Evolutionary conservation across 1,140 invertebrate species (phyloP), one percentile per base, ranked within the genome.

Genomic region (Apocrypta bakeri): DNA sequence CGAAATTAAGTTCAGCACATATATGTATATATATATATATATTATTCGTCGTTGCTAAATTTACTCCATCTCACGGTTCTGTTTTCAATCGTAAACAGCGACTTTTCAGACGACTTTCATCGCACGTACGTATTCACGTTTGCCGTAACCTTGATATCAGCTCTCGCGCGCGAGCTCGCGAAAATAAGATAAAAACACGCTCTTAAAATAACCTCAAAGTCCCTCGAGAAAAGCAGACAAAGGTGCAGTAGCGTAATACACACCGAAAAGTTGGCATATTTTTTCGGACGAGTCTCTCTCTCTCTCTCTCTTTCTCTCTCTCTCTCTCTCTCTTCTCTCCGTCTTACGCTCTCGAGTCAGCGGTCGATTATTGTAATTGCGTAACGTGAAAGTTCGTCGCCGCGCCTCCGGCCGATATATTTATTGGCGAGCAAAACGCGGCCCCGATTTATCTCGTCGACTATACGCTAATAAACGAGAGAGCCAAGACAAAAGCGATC

Each of bases 301-400:
- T 33, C 66, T 69, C 17, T 40, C 63, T 40, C 31, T 37, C n/a
- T n/a, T n/a, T n/a, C n/a, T n/a, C n/a, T 31, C 68, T 69, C 25
- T 56, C 63, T 40, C 31, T 33, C 66, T 69, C 17, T 40, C 63
- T 40, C 31, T 37, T n/a, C n/a, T n/a, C n/a, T n/a, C n/a, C n/a
- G n/a, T n/a, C n/a, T n/a, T n/a, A n/a, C n/a, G n/a, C n/a, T n/a
- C n/a, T n/a, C n/a, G n/a, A n/a, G n/a, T n/a, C n/a, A n/a, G 17
- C 42, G 21, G 42, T 37, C 68, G 42, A 79, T 79, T 79, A 79
- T 79, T 79, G 48, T 61, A 72, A 79, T 79, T 72, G 68, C 68
- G 69, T 79, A 79, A 79, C 48, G 78, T 79, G 78, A 79, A 79
- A 79, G 78, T 79, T 72, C 29, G 78, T 25, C 42, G 27, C 68